Conservation (phyloP, 2,113 vertebrate species). For the Setophaga coronata region DNA sequence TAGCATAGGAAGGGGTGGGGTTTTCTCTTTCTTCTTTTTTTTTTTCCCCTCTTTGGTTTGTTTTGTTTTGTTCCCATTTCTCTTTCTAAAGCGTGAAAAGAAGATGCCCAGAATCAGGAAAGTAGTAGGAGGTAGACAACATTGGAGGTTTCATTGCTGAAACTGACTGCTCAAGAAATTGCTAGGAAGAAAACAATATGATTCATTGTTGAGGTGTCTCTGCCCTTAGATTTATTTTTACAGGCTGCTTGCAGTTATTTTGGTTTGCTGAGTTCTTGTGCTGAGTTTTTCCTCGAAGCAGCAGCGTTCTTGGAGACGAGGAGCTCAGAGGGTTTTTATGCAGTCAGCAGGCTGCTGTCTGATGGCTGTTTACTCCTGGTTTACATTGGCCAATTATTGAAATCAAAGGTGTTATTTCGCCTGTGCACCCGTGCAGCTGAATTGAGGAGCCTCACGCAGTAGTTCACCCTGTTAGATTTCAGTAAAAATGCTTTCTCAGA, state of each 20-base stretch:
- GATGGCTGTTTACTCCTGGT: neutral
- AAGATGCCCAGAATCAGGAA: neutral
- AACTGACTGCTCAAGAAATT: conserved; percentile 63
- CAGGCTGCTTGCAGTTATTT: conserved; percentile 61
- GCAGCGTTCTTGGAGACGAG: neutral
- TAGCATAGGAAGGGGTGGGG: neutral
- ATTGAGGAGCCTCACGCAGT: neutral
- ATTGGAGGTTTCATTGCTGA: conserved; percentile 40
- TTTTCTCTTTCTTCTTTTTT: neutral
- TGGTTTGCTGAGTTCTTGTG: conserved; percentile 45
- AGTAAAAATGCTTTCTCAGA: conserved; percentile 21
- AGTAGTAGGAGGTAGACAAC: neutral
- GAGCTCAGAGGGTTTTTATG: neutral
- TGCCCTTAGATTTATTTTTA: conserved; percentile 62
- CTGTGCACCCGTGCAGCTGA: neutral
- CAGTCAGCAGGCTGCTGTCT: neutral
- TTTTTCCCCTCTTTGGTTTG: neutral
- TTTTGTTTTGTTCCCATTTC: neutral
- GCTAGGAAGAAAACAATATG: conserved; percentile 68
- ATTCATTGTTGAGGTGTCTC: conserved; percentile 75
- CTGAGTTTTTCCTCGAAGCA: conserved; percentile 37
- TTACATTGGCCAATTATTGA: neutral
- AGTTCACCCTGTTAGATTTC: neutral
- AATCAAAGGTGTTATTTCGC: neutral
- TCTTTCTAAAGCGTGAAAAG: neutral